phyloP scores from a whole-genome alignment of 2,888 invertebrate genomes.

The Dusona sp. region DNA sequence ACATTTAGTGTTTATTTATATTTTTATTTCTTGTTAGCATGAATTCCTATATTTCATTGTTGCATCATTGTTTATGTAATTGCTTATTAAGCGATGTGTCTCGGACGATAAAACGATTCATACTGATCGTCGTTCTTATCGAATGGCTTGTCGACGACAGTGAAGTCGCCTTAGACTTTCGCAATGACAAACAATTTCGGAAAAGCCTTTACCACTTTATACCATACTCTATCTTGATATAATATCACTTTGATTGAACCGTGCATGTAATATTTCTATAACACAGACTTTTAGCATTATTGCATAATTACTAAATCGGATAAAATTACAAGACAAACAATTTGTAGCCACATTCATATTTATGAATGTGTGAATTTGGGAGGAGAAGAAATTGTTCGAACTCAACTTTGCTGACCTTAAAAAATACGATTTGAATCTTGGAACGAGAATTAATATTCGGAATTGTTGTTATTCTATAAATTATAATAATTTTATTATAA shows the following conservation, averaged over 20 bases:
- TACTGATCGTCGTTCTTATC: slow-evolving; percentile 19
- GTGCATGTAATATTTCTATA: neutral
- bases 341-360: neutral
- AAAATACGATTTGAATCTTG: neutral
- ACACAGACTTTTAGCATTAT: neutral
- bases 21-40: neutral
- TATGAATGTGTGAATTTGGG: neutral
- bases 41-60: neutral
- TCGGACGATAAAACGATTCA: slow-evolving; percentile 17
- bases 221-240: neutral
- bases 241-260: slow-evolving; percentile 7
- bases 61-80: slow-evolving; percentile 13
- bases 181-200: slow-evolving; percentile 21
- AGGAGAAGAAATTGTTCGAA: neutral
- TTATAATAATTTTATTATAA: neutral
- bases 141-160: neutral
- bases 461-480: neutral
- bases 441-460: neutral
- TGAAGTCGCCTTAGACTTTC: slow-evolving; percentile 7
- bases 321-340: neutral
- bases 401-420: neutral
- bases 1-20: neutral
- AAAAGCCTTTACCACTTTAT: neutral
- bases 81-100: slow-evolving; percentile 4
- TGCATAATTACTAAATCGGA: neutral